Conservation (phyloP, 1,140 invertebrate species). For the Pygmarrhopalites habei region DNA sequence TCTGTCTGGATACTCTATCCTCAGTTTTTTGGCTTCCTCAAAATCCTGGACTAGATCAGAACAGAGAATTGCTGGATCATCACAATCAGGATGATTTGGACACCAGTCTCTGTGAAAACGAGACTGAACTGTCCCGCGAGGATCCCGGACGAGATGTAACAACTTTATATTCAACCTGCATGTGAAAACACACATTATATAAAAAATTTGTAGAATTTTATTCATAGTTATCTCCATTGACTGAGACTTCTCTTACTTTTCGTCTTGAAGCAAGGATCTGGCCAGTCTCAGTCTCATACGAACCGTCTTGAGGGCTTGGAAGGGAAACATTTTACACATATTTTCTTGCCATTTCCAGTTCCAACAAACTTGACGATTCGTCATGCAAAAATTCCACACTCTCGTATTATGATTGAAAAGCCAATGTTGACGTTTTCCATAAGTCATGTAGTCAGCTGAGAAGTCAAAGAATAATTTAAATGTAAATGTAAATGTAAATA, state of each 20-base stretch:
- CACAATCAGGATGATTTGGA: slow-evolving; percentile 70
- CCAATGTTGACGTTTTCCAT: slow-evolving; percentile 66
- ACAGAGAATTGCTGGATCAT: slow-evolving; percentile 65
- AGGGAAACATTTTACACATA: slow-evolving; percentile 75
- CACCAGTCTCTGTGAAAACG: slow-evolving; percentile 77
- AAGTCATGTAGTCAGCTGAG: slow-evolving; percentile 63
- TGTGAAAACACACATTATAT: no score
- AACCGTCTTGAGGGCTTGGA: slow-evolving; percentile 80
- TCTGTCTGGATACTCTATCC: slow-evolving; percentile 58
- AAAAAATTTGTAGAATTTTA: no score
- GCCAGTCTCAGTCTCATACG: slow-evolving; percentile 63
- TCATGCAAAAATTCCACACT: slow-evolving; percentile 69
- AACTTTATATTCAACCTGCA: slow-evolving; percentile 56
- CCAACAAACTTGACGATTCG: slow-evolving; percentile 64
- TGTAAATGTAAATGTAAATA: background rate
- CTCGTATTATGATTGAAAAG: slow-evolving; percentile 74
- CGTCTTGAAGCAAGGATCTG: slow-evolving; percentile 60
- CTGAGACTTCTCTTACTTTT: background rate
- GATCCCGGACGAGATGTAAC: slow-evolving; percentile 71
- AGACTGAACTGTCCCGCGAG: slow-evolving; percentile 75
- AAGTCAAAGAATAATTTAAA: slow-evolving; percentile 20
- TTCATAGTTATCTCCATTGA: no score
- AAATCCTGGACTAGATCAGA: slow-evolving; percentile 75
- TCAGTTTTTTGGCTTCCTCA: slow-evolving; percentile 60
- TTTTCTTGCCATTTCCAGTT: slow-evolving; percentile 63